Evolutionary conservation across 2,888 invertebrate species (phyloP).

Genomic region (Drosophila glabriapex): DNA sequence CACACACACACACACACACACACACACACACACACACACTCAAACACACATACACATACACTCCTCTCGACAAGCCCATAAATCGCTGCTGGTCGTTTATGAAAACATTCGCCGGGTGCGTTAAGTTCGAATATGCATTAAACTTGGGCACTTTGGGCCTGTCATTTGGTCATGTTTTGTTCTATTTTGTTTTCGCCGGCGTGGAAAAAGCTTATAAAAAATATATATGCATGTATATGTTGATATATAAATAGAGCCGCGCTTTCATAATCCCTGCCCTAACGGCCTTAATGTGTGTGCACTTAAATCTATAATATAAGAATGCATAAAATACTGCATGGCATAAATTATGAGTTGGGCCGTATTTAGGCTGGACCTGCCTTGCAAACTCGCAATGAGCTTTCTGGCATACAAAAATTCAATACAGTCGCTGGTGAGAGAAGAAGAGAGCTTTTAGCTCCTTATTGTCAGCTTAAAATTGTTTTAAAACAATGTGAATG

Average conservation of each 20-base stretch:
- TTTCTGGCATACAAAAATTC: background rate
- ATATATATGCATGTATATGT: background rate
- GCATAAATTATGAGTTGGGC: constrained; percentile 53
- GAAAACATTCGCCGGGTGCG: constrained; percentile 57
- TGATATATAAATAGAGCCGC: constrained; percentile 54
- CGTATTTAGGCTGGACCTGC: constrained; percentile 53
- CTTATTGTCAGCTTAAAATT: background rate
- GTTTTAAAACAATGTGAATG: background rate
- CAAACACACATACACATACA: background rate
- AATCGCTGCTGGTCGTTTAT: constrained; percentile 66
- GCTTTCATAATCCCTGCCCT: constrained; percentile 41
- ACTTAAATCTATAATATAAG: constrained; percentile 76
- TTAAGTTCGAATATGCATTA: constrained; percentile 67
- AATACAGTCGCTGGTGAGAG: background rate
- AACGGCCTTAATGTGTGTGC: constrained; percentile 60
- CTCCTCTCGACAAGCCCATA: constrained; percentile 39
- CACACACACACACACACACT: background rate
- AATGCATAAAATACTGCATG: constrained; percentile 65
- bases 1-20: background rate
- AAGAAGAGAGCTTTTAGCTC: background rate
- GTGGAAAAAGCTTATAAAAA: constrained; percentile 63
- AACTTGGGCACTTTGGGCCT: constrained; percentile 45
- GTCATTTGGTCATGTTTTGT: constrained; percentile 33
- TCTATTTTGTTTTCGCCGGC: constrained; percentile 19
- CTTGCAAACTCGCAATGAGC: background rate